A percentile compares a stretch with the other conserved stretches of the same genome.
Conservation (phyloP, 2,113 vertebrate species). For the Tupaia chinensis region DNA sequence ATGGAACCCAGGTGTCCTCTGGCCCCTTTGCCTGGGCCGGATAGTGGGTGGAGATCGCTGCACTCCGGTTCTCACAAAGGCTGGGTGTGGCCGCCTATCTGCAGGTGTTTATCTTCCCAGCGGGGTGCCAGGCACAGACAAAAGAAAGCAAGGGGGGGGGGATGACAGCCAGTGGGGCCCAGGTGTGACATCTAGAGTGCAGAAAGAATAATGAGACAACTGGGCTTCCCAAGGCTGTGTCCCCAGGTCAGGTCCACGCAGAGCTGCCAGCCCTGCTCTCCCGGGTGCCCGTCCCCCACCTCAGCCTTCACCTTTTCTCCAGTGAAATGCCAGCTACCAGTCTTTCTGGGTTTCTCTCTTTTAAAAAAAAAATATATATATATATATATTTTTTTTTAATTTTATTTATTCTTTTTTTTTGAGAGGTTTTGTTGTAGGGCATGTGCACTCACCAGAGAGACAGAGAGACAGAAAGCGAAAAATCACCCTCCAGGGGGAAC, state of each 20-base stretch:
- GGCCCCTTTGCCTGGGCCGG: background rate
- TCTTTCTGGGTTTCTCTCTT: background rate
- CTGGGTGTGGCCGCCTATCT: too few species aligned
- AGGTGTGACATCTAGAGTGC: background rate
- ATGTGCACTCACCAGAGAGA: too few species aligned
- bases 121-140: background rate
- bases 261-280: background rate
- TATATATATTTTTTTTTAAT: too few species aligned
- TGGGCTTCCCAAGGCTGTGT: background rate
- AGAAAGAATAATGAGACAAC: constrained; percentile 28
- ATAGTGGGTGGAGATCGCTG: background rate
- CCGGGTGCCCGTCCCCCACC: background rate
- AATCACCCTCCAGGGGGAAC: too few species aligned
- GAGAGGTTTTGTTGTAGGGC: too few species aligned
- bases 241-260: background rate
- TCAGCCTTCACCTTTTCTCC: background rate
- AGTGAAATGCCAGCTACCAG: background rate
- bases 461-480: too few species aligned
- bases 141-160: too few species aligned
- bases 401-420: too few species aligned
- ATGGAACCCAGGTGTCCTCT: background rate
- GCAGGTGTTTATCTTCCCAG: background rate
- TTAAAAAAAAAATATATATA: too few species aligned
- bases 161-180: background rate
- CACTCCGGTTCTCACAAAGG: background rate